Conservation (phyloP, 2,888 invertebrate species). For the Ditylenchus weischeri region DNA sequence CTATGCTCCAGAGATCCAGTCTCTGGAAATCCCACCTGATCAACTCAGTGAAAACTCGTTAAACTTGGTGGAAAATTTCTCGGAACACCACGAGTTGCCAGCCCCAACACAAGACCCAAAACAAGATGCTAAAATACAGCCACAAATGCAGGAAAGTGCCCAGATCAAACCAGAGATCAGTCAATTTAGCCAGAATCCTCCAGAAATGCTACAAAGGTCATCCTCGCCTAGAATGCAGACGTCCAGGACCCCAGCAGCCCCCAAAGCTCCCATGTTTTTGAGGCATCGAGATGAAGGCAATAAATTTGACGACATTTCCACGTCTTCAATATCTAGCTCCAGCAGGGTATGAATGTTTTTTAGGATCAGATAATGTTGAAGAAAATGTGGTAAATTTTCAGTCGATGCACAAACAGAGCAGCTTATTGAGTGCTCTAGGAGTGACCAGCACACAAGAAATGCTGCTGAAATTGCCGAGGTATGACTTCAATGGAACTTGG, state of each 20-base stretch:
- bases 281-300: conserved; percentile 1
- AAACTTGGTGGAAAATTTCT: conserved; percentile 42
- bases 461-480: conserved; percentile 46
- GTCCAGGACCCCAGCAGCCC: conserved; percentile 13
- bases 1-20: conserved; percentile 57
- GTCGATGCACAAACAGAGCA: conserved; percentile 40
- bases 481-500: too few relatives aligned
- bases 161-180: neutral
- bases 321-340: conserved; percentile 21
- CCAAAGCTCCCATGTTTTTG: conserved; percentile 32
- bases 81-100: conserved; percentile 31
- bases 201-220: conserved; percentile 4
- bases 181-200: conserved; percentile 7
- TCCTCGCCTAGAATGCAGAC: neutral
- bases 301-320: conserved; percentile 21
- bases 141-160: neutral
- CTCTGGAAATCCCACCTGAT: conserved; percentile 57
- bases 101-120: conserved; percentile 8
- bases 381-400: conserved; percentile 17
- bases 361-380: conserved; percentile 1
- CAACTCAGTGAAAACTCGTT: conserved; percentile 55
- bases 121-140: conserved; percentile 3
- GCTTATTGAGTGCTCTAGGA: conserved; percentile 46
- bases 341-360: conserved; percentile 10
- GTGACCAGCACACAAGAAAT: conserved; percentile 56